Evolutionary conservation across 1,140 invertebrate species (phyloP).

Genomic region (Zaprionus nigranus): DNA sequence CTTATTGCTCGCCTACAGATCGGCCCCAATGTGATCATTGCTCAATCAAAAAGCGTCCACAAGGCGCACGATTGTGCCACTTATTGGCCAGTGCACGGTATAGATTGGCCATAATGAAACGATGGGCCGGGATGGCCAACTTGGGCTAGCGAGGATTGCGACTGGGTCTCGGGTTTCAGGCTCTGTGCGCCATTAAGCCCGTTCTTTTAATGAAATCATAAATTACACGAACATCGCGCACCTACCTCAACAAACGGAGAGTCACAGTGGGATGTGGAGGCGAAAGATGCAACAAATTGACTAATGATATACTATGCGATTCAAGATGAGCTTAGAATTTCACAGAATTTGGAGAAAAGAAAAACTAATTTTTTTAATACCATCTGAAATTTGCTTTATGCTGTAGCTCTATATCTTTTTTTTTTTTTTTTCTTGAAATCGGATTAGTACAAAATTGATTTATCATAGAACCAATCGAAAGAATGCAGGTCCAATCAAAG

Average conservation of each 20-base stretch:
- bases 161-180: conserved; percentile 10
- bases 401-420: too few relatives aligned
- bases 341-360: too few relatives aligned
- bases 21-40: conserved; percentile 62
- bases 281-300: background rate
- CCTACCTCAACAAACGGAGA: conserved; percentile 2
- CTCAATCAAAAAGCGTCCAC: conserved; percentile 79
- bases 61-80: conserved; percentile 76
- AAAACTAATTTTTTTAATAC: too few relatives aligned
- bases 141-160: conserved; percentile 24
- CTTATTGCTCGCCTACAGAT: conserved; percentile 17
- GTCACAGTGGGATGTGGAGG: conserved; percentile 28
- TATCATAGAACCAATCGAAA: too few relatives aligned
- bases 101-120: conserved; percentile 57
- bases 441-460: too few relatives aligned
- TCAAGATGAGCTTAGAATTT: too few relatives aligned
- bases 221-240: conserved; percentile 66
- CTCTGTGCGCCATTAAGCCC: conserved; percentile 73
- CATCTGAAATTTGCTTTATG: too few relatives aligned
- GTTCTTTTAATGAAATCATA: conserved; percentile 82
- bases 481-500: too few relatives aligned
- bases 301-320: too few relatives aligned
- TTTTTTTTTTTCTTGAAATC: too few relatives aligned
- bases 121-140: conserved; percentile 27
- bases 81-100: conserved; percentile 62